Base-by-base conservation (phyloP, 2,888 invertebrate species). In the Cosmopolites sordidus region DNA sequence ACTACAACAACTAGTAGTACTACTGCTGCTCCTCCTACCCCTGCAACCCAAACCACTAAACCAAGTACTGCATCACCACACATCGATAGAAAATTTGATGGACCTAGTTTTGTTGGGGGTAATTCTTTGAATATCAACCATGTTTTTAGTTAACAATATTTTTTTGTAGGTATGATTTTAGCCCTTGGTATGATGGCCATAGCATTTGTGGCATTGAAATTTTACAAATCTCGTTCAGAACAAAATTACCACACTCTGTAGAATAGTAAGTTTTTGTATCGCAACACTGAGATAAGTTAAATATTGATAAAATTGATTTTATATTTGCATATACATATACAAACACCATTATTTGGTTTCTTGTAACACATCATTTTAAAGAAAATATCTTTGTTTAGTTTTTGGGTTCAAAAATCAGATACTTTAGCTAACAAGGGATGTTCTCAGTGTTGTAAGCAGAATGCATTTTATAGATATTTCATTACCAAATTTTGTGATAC, bases 191-290 rank as follows among this genome's bases (percentile, higher is more conserved):
- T 92, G 15, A 79, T 90, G 48, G 90, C 87, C 8, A 86, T 94
- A 52, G 84, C 85, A 1, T 84, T 87, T 73, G 85, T 92, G 66
- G 88, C 87, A 30, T 88, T 86, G 77, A 92, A 91, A 71, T 91
- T 92, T 74, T 93, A 92, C 78, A 89, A 86, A 73, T 86, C 89
- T 57, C 84, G 87, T 68, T 86, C 86, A 53, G 92, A 89, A 72
- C 81, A 86, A 63, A 91, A 90, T 75, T 94, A 93, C 74, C 91
- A 90, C 69, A 92, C 91, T 56, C 83, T 93, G 72, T 93, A 88
- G 87, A 44, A 30, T n/a, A 43, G 16, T 22, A 22, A 5, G 41
- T 46, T 46, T 27, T 46, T n/a, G n/a, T n/a, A 29, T 29, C 4
- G 12, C 37, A 37, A 37, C 37, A 12, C 37, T 12, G 37, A 8